phyloP scores from a whole-genome alignment of 2,888 invertebrate genomes.

The Cataglyphis cursor region DNA sequence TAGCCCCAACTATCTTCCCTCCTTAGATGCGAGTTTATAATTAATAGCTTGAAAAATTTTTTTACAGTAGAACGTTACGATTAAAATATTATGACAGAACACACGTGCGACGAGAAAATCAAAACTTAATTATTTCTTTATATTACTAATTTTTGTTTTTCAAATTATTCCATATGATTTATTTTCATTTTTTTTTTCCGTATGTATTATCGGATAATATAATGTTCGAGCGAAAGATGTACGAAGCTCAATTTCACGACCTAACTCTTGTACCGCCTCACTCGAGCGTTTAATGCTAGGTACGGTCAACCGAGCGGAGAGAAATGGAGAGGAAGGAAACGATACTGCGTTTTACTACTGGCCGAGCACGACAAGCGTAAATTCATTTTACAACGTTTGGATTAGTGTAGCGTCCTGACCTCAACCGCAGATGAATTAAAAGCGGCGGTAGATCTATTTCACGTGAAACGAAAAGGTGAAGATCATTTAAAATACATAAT shows the following conservation, averaged over 20 bases:
- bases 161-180: neutral
- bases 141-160: too few species aligned
- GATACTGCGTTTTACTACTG: slow-evolving; percentile 64
- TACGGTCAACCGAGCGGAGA: slow-evolving; percentile 55
- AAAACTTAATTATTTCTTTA: neutral
- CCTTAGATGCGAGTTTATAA: neutral
- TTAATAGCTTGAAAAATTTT: neutral
- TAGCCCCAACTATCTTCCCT: slow-evolving; percentile 35
- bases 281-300: slow-evolving; percentile 51
- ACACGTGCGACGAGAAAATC: neutral
- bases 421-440: slow-evolving; percentile 23
- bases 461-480: slow-evolving; percentile 4
- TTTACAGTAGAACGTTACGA: neutral
- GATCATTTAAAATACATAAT: neutral
- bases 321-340: slow-evolving; percentile 60
- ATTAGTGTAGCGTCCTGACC: slow-evolving; percentile 44
- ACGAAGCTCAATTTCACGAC: slow-evolving; percentile 19
- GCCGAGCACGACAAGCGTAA: slow-evolving; percentile 68
- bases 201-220: neutral
- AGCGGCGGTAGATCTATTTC: neutral
- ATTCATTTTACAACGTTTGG: slow-evolving; percentile 68
- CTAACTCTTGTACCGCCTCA: slow-evolving; percentile 29
- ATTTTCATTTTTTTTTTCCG: neutral
- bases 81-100: neutral
- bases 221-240: neutral